Conservation (phyloP, 2,888 invertebrate species). For the Hybos culiciformis region DNA sequence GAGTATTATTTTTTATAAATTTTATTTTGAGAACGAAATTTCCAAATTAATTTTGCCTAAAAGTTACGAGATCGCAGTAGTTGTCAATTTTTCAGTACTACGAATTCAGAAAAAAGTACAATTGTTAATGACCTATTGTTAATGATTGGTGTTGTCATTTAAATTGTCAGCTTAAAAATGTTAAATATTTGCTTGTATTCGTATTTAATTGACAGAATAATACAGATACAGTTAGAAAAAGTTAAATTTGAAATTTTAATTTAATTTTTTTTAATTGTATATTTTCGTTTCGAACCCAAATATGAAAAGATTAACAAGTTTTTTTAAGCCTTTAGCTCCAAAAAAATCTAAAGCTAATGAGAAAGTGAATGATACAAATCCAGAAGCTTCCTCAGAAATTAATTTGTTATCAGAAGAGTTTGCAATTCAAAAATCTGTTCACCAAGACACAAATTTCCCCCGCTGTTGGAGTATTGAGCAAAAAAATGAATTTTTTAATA, state of each 20-base stretch:
- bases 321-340: not conserved
- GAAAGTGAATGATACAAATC: not conserved
- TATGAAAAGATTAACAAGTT: not conserved
- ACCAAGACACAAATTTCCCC: not conserved
- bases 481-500: not conserved
- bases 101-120: not conserved
- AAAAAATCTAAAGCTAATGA: not conserved
- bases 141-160: not conserved
- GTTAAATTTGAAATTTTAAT: not conserved
- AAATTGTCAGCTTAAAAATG: not conserved
- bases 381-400: not conserved
- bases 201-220: not conserved
- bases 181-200: not conserved
- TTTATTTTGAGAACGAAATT: not conserved
- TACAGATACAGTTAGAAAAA: not conserved
- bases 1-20: not conserved
- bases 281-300: no score
- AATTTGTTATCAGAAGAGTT: not conserved
- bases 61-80: no score
- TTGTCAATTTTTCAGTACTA: not conserved
- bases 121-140: not conserved
- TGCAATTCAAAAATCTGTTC: not conserved
- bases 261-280: not conserved
- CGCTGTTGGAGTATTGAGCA: not conserved
- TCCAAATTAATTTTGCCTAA: no score